These are phyloP conservation scores for Manis crassicaudata DNA, from an alignment of 2,797 vertebrate genomes.

Conservation along the genomic window DNA sequence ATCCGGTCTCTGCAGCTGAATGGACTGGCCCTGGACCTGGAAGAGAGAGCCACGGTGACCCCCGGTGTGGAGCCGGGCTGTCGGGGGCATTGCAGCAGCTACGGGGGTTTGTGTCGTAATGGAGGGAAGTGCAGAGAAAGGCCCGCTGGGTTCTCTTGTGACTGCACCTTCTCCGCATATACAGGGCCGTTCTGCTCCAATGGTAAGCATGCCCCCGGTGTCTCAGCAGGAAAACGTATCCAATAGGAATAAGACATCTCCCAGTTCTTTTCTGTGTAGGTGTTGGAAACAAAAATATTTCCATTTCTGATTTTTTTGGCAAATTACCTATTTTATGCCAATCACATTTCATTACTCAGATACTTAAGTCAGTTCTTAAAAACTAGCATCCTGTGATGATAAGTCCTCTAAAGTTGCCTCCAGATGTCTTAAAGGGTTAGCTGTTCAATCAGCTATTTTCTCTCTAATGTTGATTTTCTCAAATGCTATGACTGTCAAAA, in stretches of 20 bases:
- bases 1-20: conserved; percentile 94
- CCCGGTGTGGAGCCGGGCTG: conserved; percentile 95
- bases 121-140: conserved; percentile 91
- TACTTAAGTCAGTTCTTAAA: not conserved
- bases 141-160: conserved; percentile 91
- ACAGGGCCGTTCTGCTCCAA: conserved; percentile 92
- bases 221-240: rapidly evolving
- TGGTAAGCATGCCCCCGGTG: conserved; percentile 82
- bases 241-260: rapidly evolving
- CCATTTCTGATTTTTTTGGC: not conserved
- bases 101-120: conserved; percentile 92
- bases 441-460: not conserved
- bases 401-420: not conserved
- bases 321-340: not conserved
- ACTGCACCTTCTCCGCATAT: conserved; percentile 91
- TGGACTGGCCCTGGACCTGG: conserved; percentile 92
- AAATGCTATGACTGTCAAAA: not conserved
- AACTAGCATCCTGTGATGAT: not conserved
- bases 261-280: not conserved
- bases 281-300: not conserved
- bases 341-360: not conserved
- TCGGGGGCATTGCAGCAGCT: conserved; percentile 95
- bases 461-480: not conserved
- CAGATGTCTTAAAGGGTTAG: not conserved
- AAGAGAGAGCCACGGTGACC: conserved; percentile 93